Evolutionary conservation across 2,888 invertebrate species (phyloP).

Genomic region (Amaurobius ferox): DNA sequence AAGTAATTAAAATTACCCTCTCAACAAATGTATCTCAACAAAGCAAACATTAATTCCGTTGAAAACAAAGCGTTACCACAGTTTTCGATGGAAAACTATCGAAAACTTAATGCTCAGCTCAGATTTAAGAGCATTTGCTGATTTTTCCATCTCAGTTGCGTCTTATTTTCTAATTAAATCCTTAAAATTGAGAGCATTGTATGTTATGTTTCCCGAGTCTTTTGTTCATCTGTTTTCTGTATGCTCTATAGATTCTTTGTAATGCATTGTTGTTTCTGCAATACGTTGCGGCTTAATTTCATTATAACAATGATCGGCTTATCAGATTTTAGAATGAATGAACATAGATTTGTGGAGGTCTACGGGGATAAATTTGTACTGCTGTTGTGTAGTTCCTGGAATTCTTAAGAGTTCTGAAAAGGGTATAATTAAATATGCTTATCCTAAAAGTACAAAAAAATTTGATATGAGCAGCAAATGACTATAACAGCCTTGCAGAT

Average conservation of each 20-base stretch:
- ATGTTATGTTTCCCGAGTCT: not conserved
- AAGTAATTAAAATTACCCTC: not conserved
- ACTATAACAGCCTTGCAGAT: too few relatives aligned
- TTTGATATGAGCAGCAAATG: too few relatives aligned
- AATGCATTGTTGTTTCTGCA: not conserved
- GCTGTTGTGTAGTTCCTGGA: too few relatives aligned
- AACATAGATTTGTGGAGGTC: too few relatives aligned
- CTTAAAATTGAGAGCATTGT: not conserved
- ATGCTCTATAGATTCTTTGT: not conserved
- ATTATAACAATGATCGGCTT: constrained; percentile 1
- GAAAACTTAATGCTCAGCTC: not conserved
- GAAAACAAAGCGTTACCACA: not conserved
- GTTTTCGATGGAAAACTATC: not conserved
- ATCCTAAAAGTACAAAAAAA: too few relatives aligned
- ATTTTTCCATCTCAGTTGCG: not conserved
- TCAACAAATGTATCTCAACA: not conserved
- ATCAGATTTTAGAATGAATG: not conserved
- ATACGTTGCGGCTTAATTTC: not conserved
- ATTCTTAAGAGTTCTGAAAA: too few relatives aligned
- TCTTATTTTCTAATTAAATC: not conserved
- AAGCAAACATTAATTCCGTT: not conserved
- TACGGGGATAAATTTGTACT: too few relatives aligned
- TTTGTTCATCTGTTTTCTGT: not conserved
- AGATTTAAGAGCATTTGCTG: not conserved
- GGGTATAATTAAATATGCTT: too few relatives aligned